Base-by-base conservation (phyloP, 1,140 invertebrate species). In the Dolichoris vasculosae region DNA sequence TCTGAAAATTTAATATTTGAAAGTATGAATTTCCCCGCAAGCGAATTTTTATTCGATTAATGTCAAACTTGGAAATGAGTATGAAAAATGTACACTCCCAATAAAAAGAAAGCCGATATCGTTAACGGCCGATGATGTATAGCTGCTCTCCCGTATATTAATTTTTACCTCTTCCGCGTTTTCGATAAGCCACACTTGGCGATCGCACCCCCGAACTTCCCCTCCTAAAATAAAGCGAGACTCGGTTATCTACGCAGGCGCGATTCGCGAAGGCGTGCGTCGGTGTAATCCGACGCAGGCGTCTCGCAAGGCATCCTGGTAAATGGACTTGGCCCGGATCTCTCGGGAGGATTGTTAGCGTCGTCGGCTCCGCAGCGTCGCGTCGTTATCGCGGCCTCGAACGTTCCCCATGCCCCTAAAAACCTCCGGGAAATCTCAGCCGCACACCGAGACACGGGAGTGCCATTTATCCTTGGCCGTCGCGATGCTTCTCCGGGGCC, bases 381-480 rank as follows among this genome's bases (percentile, higher is more conserved):
- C 67, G 86, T 82, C 82, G 81, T 51, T 86, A 84, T 82, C 84
- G 82, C 51, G 30, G 9, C 69, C 46, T 86, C 78, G 55, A 88
- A 90, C 88, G 87, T 69, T 71, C 82, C 84, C 86, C 88, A 89
- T 89, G 89, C 90, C 77, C 87, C 71, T 89, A 90, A 92, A 93
- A 93, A 93, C 92, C 92, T 93, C 85, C 64, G 92, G 92, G 92
- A 93, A 93, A 93, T 93, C 91, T 92, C 90, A 85, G 85, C 84
- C 82, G 88, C 88, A 88, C 89, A 55, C 88, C 87, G 89, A 90
- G 90, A 90, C 90, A 89, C 89, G 88, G 64, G 88, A 90, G 89
- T 90, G 85, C 89, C 91, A 93, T 93, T 92, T 92, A 93, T 93
- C 88, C 89, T 92, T 80, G 40, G n/a, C 75, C 88, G 83, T 79